phyloP scores from a whole-genome alignment of 2,888 invertebrate genomes.

The Cheilosia impressa region DNA sequence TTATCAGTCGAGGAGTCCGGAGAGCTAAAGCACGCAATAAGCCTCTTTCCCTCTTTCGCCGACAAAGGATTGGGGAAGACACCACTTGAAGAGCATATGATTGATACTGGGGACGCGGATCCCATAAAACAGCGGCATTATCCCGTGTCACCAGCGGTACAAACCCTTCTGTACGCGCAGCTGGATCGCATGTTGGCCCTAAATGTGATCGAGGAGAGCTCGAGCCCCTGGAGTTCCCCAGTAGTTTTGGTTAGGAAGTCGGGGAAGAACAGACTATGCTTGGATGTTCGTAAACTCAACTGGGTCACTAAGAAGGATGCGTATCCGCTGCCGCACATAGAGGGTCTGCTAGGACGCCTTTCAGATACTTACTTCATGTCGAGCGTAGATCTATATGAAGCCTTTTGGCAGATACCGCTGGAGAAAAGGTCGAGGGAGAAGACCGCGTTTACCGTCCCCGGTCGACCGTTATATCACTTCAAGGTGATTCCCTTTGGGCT shows the following conservation, averaged over 20 bases:
- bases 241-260: background rate
- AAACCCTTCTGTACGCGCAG: background rate
- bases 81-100: background rate
- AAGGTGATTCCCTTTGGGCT: conserved; percentile 8
- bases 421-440: background rate
- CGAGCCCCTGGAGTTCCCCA: conserved; percentile 19
- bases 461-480: conserved; percentile 1
- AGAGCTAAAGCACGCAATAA: background rate
- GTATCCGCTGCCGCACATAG: background rate
- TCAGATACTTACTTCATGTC: conserved; percentile 7
- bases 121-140: conserved; percentile 4
- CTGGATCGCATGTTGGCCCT: background rate
- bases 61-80: background rate
- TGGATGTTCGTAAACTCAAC: conserved; percentile 3
- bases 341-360: conserved; percentile 10
- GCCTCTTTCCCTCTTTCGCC: background rate
- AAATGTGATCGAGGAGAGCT: conserved; percentile 2
- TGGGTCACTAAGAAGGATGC: background rate
- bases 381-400: background rate
- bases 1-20: background rate
- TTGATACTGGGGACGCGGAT: conserved; percentile 13
- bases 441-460: conserved; percentile 3
- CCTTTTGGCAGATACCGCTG: conserved; percentile 18
- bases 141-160: conserved; percentile 10
- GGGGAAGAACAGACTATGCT: background rate